Evolutionary conservation across 1,140 invertebrate genomes (phyloP).

Genomic region (Metaphire vulgaris): DNA sequence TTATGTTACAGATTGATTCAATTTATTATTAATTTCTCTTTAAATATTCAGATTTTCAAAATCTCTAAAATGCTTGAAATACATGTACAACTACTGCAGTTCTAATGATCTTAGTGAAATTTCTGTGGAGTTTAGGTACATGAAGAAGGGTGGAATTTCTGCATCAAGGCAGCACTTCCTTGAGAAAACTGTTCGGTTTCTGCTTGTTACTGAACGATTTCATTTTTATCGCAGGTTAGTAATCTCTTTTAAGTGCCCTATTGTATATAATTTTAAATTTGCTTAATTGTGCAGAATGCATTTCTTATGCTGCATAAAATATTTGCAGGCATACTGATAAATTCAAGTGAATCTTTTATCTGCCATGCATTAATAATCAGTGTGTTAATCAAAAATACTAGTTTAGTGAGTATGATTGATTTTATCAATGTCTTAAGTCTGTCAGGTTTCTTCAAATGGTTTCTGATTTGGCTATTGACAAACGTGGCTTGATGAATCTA

Average conservation of each 20-base stretch:
- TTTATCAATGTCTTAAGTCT: too few relatives aligned
- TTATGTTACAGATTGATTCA: too few relatives aligned
- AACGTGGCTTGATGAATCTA: background rate
- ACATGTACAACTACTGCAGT: too few relatives aligned
- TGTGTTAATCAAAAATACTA: background rate
- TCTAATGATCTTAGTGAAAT: too few relatives aligned
- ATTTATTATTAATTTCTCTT: too few relatives aligned
- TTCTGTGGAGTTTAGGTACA: constrained; percentile 57
- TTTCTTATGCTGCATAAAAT: background rate
- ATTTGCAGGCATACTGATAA: background rate
- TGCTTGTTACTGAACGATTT: constrained; percentile 86
- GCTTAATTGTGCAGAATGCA: background rate
- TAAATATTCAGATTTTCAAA: too few relatives aligned
- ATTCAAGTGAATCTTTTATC: background rate
- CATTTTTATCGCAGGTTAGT: constrained; percentile 76
- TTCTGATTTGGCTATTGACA: background rate
- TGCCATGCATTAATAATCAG: background rate
- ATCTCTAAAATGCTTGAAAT: too few relatives aligned
- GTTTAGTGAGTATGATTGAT: background rate
- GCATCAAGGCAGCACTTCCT: constrained; percentile 85
- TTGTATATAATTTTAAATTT: background rate
- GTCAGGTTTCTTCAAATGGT: background rate
- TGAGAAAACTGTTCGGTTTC: constrained; percentile 75
- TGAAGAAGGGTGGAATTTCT: constrained; percentile 63
- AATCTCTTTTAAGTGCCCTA: background rate